Percentiles rank a stretch among this genome's conserved stretches.
Evolutionary conservation across 2,888 invertebrate species (phyloP).

Genomic region (Troides aeacus): DNA sequence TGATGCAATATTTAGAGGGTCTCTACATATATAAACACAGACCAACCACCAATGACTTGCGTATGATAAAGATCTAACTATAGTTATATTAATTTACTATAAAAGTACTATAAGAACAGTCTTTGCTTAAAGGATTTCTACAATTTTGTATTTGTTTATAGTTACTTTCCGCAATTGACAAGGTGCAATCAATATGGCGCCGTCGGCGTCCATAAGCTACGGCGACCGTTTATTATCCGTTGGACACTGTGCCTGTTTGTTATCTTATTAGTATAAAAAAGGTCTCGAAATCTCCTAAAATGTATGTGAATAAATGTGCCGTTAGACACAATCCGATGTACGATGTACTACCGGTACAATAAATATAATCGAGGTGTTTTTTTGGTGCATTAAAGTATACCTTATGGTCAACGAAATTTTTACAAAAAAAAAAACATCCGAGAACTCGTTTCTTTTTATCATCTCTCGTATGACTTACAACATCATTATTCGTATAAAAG

Average conservation of each 20-base stretch:
- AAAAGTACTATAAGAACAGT: too few relatives aligned
- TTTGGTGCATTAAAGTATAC: conserved; percentile 16
- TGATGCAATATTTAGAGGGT: too few relatives aligned
- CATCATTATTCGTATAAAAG: conserved; percentile 1
- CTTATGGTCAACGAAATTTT: conserved; percentile 2
- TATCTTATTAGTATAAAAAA: conserved; percentile 2
- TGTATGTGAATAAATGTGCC: conserved; percentile 13
- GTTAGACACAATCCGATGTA: conserved; percentile 25
- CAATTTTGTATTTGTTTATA: not conserved
- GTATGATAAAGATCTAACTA: too few relatives aligned
- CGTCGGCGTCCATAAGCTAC: not conserved
- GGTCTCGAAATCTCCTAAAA: conserved; percentile 1
- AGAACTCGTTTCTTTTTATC: conserved; percentile 19
- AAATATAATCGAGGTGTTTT: conserved; percentile 25
- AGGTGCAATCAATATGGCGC: not conserved
- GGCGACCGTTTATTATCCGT: not conserved
- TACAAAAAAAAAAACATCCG: not conserved
- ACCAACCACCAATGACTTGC: too few relatives aligned
- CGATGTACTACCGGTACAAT: conserved; percentile 26
- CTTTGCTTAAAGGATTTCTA: too few relatives aligned
- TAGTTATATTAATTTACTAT: too few relatives aligned
- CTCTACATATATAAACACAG: too few relatives aligned
- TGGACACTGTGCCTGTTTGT: not conserved
- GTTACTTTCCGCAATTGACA: not conserved
- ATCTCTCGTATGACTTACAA: not conserved